These are phyloP conservation scores for Planiliza haematocheilus DNA, from an alignment of 2,113 vertebrate species.

Conservation along the genomic window DNA sequence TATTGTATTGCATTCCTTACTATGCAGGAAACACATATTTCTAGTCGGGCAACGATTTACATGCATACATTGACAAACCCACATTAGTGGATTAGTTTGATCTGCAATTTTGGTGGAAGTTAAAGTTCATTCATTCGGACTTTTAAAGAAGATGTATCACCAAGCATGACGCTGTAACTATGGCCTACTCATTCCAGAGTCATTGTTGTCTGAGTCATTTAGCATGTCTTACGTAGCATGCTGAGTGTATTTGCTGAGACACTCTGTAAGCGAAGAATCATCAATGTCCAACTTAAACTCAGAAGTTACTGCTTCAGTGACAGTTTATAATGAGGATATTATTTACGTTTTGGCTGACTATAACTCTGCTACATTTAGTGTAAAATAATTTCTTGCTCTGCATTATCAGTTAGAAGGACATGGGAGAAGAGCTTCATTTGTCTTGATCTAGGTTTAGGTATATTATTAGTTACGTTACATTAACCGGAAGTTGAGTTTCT, in stretches of 20 bases:
- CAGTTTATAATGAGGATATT: neutral
- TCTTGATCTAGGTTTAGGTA: neutral
- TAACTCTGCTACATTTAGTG: neutral
- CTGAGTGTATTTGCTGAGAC: conserved; percentile 16
- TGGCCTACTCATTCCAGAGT: conserved; percentile 28
- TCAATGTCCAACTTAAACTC: neutral
- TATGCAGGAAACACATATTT: neutral
- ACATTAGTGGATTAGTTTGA: conserved; percentile 10
- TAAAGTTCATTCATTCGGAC: conserved; percentile 26
- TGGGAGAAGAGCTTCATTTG: neutral
- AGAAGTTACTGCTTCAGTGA: conserved; percentile 1
- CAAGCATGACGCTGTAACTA: neutral
- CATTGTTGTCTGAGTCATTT: conserved; percentile 41
- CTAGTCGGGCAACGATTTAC: neutral
- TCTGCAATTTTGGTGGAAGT: conserved; percentile 20
- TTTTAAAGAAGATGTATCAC: conserved; percentile 39
- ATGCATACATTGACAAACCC: neutral
- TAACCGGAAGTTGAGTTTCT: neutral
- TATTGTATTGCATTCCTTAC: neutral
- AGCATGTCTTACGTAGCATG: conserved; percentile 2
- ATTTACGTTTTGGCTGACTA: neutral
- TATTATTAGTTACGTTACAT: neutral
- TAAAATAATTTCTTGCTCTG: too few species aligned
- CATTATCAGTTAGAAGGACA: too few species aligned
- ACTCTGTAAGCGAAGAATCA: conserved; percentile 37